These are phyloP conservation scores for Onychomys leucogaster DNA, from an alignment of 2,797 vertebrate species.

Conservation along the genomic window DNA sequence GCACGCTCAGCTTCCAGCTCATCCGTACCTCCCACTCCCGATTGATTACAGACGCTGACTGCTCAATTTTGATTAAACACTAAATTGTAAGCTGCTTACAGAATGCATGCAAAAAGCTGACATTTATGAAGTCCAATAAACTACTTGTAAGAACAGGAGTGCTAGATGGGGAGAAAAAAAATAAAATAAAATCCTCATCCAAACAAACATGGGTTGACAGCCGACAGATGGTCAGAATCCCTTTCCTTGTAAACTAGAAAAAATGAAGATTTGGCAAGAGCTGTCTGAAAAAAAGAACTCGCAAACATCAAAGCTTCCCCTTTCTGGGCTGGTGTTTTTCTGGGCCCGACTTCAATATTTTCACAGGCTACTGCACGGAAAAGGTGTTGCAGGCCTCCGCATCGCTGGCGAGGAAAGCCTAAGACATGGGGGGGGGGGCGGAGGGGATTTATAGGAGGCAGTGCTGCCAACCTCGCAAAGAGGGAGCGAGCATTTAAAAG, in stretches of 20 bases:
- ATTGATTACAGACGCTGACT: slow-evolving; percentile 86
- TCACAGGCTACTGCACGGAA: slow-evolving; percentile 87
- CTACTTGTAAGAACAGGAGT: slow-evolving; percentile 87
- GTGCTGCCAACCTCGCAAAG: slow-evolving; percentile 80
- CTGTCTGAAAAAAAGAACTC: slow-evolving; percentile 79
- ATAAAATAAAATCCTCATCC: slow-evolving; percentile 85
- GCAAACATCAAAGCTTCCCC: slow-evolving; percentile 88
- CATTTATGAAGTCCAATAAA: slow-evolving; percentile 87
- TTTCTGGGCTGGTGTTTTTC: slow-evolving; percentile 86
- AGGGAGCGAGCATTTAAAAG: slow-evolving; percentile 72
- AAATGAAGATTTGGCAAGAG: slow-evolving; percentile 88
- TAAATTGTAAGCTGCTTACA: slow-evolving; percentile 86
- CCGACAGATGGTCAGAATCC: slow-evolving; percentile 89
- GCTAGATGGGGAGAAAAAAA: slow-evolving; percentile 82
- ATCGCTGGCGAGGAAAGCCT: slow-evolving; percentile 83
- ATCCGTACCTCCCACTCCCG: slow-evolving; percentile 75
- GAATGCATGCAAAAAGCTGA: slow-evolving; percentile 83
- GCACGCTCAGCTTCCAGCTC: slow-evolving; percentile 30
- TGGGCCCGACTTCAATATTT: slow-evolving; percentile 88
- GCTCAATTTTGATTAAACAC: slow-evolving; percentile 88
- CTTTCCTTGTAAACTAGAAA: slow-evolving; percentile 87
- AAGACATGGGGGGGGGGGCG: slow-evolving; percentile 81
- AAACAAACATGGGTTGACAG: slow-evolving; percentile 89
- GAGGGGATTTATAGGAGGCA: slow-evolving; percentile 80
- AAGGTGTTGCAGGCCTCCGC: slow-evolving; percentile 85